phyloP scores from a whole-genome alignment of 2,888 invertebrate species.

The Orchestes rusci region DNA sequence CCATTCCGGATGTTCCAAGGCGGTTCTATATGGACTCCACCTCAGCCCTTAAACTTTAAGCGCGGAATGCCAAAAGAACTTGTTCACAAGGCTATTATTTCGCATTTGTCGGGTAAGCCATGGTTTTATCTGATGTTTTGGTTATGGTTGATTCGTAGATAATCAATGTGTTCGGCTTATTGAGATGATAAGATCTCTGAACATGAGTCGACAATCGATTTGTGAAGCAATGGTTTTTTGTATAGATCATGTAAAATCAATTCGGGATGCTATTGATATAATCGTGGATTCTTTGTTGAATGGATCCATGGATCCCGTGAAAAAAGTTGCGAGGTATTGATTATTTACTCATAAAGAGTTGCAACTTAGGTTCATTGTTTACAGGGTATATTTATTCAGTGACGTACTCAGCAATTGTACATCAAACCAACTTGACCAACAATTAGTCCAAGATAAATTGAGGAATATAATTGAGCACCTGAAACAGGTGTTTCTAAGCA shows the following conservation, averaged over 20 bases:
- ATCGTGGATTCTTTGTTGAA: conserved; percentile 69
- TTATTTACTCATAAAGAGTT: neutral
- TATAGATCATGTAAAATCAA: conserved; percentile 90
- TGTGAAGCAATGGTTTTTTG: conserved; percentile 97
- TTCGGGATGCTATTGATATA: conserved; percentile 86
- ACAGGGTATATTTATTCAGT: conserved; percentile 82
- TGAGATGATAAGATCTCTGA: conserved; percentile 74
- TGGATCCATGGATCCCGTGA: conserved; percentile 10
- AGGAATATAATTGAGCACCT: conserved; percentile 60
- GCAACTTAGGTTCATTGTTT: conserved; percentile 1
- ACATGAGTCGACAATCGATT: conserved; percentile 66
- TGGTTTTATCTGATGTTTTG: neutral
- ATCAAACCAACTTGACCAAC: too few species aligned
- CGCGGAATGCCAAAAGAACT: conserved; percentile 94
- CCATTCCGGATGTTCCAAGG: conserved; percentile 90
- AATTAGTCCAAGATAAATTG: conserved; percentile 41
- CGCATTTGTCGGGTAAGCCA: conserved; percentile 49
- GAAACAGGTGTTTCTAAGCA: conserved; percentile 36
- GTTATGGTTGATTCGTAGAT: conserved; percentile 36
- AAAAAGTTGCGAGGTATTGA: conserved; percentile 19
- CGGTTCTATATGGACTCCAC: conserved; percentile 94
- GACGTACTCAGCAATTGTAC: conserved; percentile 93
- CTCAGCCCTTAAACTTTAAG: conserved; percentile 83
- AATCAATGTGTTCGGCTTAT: conserved; percentile 83
- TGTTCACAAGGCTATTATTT: conserved; percentile 58